phyloP scores from a whole-genome alignment of 2,113 vertebrate species.

The Synchiropus splendidus region DNA sequence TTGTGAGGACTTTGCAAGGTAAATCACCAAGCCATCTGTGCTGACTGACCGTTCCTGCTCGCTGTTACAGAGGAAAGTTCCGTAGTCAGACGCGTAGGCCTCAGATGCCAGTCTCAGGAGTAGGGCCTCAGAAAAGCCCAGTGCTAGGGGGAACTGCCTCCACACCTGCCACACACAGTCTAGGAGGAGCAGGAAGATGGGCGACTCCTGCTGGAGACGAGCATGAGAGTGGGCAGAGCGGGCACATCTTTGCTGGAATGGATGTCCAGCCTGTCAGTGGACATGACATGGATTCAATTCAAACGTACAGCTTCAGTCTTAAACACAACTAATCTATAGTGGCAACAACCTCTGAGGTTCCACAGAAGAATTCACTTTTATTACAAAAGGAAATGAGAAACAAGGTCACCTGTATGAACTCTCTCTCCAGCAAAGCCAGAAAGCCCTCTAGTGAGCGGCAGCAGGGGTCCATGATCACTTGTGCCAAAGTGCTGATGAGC shows the following conservation, averaged over 20 bases:
- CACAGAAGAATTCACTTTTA: too few relatives aligned
- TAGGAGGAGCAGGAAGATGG: conserved; percentile 78
- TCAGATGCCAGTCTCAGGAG: conserved; percentile 74
- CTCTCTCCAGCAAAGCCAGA: conserved; percentile 75
- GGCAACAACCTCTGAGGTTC: too few relatives aligned
- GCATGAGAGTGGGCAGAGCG: conserved; percentile 70
- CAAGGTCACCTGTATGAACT: conserved; percentile 76
- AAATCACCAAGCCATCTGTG: neutral
- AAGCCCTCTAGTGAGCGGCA: conserved; percentile 74
- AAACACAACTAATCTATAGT: too few relatives aligned
- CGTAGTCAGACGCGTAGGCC: conserved; percentile 72
- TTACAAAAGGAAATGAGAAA: too few relatives aligned
- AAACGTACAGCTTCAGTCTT: too few relatives aligned
- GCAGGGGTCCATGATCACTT: conserved; percentile 76
- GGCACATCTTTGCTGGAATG: conserved; percentile 75
- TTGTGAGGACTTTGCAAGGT: too few relatives aligned
- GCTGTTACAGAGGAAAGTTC: conserved; percentile 80
- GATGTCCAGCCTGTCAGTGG: conserved; percentile 72
- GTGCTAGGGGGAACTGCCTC: conserved; percentile 74
- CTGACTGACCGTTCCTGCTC: conserved; percentile 70
- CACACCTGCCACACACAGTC: conserved; percentile 83
- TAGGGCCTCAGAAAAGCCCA: conserved; percentile 75
- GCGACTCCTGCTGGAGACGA: conserved; percentile 73
- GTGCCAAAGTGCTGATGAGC: conserved; percentile 76
- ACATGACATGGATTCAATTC: too few relatives aligned